phyloP scores from a whole-genome alignment of 2,888 invertebrate species.

The Standfussiana lucernea region DNA sequence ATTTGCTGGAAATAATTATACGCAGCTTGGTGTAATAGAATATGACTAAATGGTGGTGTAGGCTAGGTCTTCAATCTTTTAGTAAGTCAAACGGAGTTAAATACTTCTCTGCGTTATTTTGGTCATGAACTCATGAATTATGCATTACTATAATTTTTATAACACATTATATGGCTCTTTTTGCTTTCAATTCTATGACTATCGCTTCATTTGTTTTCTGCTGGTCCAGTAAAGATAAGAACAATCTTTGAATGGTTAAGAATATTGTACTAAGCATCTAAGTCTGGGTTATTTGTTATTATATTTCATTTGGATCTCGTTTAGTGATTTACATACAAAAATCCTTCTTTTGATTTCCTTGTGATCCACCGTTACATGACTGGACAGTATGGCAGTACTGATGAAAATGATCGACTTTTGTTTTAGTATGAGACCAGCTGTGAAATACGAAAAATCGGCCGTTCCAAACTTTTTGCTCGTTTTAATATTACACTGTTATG shows the following conservation, averaged over 20 bases:
- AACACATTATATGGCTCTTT: conserved; percentile 3
- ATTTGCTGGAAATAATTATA: no score
- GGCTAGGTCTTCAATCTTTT: not conserved
- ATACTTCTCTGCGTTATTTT: conserved; percentile 3
- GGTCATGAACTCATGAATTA: conserved; percentile 32
- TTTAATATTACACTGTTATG: not conserved
- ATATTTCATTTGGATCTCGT: not conserved
- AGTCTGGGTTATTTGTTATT: not conserved
- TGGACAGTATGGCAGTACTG: not conserved
- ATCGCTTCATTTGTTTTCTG: conserved; percentile 9
- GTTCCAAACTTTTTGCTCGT: not conserved
- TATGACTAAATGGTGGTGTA: no score
- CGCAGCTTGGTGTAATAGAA: no score
- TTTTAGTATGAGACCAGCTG: not conserved
- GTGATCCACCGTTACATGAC: not conserved
- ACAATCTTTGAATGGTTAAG: not conserved
- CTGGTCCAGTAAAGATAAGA: not conserved
- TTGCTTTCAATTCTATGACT: conserved; percentile 1
- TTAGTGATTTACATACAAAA: not conserved
- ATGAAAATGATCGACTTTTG: not conserved
- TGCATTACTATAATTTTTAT: conserved; percentile 33
- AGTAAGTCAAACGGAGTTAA: not conserved
- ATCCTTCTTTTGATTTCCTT: not conserved
- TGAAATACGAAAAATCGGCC: not conserved
- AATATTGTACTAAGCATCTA: not conserved